Evolutionary conservation across 2,113 vertebrate genomes (phyloP).

Genomic region (Hirundichthys speculiger): DNA sequence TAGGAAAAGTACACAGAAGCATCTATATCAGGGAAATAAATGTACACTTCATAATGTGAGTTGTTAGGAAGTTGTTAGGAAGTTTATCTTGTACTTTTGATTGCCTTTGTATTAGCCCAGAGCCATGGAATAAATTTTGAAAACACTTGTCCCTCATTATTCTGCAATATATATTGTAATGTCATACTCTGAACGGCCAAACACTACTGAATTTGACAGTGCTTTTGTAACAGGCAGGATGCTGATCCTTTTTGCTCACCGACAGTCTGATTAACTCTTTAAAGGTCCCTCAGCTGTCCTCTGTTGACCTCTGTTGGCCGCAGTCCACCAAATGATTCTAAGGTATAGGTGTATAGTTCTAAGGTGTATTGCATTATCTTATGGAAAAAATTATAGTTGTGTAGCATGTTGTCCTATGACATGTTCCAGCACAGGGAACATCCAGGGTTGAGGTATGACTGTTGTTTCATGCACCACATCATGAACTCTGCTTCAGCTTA

Average conservation of each 20-base stretch:
- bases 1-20: not conserved
- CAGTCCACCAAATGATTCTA: conserved; percentile 61
- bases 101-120: conserved; percentile 4
- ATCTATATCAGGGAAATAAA: not conserved
- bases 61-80: not conserved
- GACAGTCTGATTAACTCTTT: conserved; percentile 56
- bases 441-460: conserved; percentile 19
- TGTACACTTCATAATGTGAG: not conserved
- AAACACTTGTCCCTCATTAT: not conserved
- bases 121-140: conserved; percentile 9
- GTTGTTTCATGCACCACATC: conserved; percentile 1
- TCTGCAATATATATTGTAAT: not conserved
- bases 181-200: conserved; percentile 28
- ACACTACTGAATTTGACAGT: conserved; percentile 36
- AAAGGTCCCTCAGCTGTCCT: conserved; percentile 23
- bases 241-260: conserved; percentile 49
- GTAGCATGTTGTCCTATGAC: conserved; percentile 20
- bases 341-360: conserved; percentile 36
- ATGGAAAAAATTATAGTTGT: conserved; percentile 5
- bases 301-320: conserved; percentile 9
- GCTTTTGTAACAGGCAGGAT: conserved; percentile 59
- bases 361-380: conserved; percentile 26
- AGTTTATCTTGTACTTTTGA: not conserved
- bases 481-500: conserved; percentile 9
- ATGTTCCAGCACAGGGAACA: conserved; percentile 10